phyloP scores from a whole-genome alignment of 2,888 invertebrate species.

The Stenchaetothrips biformis region DNA sequence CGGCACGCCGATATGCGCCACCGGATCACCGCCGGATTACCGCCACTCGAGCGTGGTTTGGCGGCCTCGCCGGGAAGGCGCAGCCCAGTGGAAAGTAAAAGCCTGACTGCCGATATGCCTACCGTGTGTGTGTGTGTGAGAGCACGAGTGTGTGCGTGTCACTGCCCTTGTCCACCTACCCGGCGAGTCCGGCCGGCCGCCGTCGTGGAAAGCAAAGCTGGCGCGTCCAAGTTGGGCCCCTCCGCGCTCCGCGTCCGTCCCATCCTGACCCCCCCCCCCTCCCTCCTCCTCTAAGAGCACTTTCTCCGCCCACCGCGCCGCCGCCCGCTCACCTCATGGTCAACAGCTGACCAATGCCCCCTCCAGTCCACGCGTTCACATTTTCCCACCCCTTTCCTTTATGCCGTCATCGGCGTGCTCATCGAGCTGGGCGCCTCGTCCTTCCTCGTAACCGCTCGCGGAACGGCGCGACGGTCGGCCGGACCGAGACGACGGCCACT shows the following conservation, averaged over 20 bases:
- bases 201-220: background rate
- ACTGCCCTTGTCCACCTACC: constrained; percentile 17
- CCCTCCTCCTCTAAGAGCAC: background rate
- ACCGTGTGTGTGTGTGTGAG: background rate
- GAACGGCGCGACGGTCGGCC: background rate
- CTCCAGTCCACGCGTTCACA: background rate
- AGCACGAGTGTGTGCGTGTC: background rate
- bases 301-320: constrained; percentile 20
- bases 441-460: constrained; percentile 10
- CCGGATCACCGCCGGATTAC: too few relatives aligned
- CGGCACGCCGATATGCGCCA: too few relatives aligned
- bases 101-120: background rate
- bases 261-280: background rate
- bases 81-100: background rate
- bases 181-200: background rate
- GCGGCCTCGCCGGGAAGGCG: background rate
- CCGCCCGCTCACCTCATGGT: background rate
- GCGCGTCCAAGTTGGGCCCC: background rate
- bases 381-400: constrained; percentile 10
- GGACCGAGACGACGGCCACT: background rate
- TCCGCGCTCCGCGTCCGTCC: background rate
- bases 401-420: constrained; percentile 9
- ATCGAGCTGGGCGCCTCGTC: background rate
- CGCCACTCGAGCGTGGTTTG: too few relatives aligned
- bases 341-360: constrained; percentile 13